phyloP scores from a whole-genome alignment of 2,888 invertebrate species.

The Schizotus pectinicornis region DNA sequence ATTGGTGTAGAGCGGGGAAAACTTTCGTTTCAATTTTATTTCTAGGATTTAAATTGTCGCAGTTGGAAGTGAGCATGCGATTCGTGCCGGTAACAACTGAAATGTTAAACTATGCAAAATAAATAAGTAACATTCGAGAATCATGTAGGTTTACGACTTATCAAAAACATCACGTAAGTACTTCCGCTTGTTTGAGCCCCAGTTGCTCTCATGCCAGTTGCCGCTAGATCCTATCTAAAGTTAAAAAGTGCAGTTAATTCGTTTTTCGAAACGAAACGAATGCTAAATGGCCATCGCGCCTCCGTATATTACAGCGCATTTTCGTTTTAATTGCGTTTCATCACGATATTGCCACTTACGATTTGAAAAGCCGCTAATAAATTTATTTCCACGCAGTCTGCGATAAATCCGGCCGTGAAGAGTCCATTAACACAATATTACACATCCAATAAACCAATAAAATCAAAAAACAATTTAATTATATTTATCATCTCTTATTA shows the following conservation, averaged over 20 bases:
- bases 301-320: slow-evolving; percentile 17
- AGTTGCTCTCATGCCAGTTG: slow-evolving; percentile 39
- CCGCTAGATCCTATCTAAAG: slow-evolving; percentile 35
- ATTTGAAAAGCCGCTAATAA: slow-evolving; percentile 16
- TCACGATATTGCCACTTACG: slow-evolving; percentile 34
- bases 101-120: slow-evolving; percentile 34
- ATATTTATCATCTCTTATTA: slow-evolving; percentile 54
- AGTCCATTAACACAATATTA: slow-evolving; percentile 38
- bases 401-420: slow-evolving; percentile 20
- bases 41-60: too few species aligned
- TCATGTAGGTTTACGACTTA: slow-evolving; percentile 31
- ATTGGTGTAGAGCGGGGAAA: too few species aligned
- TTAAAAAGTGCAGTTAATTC: slow-evolving; percentile 39
- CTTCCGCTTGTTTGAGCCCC: slow-evolving; percentile 36
- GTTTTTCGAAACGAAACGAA: slow-evolving; percentile 35
- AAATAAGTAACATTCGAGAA: slow-evolving; percentile 37
- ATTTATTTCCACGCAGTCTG: slow-evolving; percentile 17
- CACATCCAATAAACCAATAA: slow-evolving; percentile 50
- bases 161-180: slow-evolving; percentile 41
- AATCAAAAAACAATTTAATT: slow-evolving; percentile 54
- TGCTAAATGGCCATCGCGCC: slow-evolving; percentile 38
- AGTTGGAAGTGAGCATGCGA: slow-evolving; percentile 25
- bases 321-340: slow-evolving; percentile 37
- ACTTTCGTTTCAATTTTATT: background rate
- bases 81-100: slow-evolving; percentile 36